Evolutionary conservation across 2,113 vertebrate species (phyloP).

Genomic region (Mustela lutreola): DNA sequence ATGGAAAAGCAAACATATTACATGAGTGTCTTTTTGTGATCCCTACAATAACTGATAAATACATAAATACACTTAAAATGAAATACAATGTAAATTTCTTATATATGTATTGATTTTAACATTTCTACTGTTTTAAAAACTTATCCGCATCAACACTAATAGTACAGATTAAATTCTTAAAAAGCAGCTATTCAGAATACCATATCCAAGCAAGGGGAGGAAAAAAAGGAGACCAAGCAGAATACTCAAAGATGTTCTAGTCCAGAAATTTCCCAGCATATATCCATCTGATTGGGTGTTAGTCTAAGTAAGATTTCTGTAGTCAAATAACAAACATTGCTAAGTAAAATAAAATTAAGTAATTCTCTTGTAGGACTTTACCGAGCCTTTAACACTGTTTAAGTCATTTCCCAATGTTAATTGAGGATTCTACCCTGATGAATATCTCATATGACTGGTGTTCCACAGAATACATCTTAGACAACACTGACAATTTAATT

Average conservation of each 20-base stretch:
- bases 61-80: slow-evolving; percentile 46
- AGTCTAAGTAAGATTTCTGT: slow-evolving; percentile 20
- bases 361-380: neutral
- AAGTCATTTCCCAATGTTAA: slow-evolving; percentile 43
- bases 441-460: neutral
- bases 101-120: neutral
- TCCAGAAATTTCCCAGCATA: slow-evolving; percentile 39
- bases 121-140: slow-evolving; percentile 18
- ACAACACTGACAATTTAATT: slow-evolving; percentile 21
- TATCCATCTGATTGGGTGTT: neutral
- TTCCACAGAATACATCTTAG: neutral
- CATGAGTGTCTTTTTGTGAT: slow-evolving; percentile 48
- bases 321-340: slow-evolving; percentile 13
- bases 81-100: slow-evolving; percentile 24
- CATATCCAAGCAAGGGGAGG: neutral
- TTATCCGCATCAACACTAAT: neutral
- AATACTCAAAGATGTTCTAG: slow-evolving; percentile 41
- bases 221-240: neutral
- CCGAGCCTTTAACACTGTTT: slow-evolving; percentile 4
- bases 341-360: slow-evolving; percentile 50
- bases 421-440: neutral
- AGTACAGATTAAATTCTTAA: slow-evolving; percentile 15
- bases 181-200: slow-evolving; percentile 41
- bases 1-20: slow-evolving; percentile 44
- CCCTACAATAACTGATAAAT: slow-evolving; percentile 33